Evolutionary conservation across 2,113 vertebrate genomes (phyloP).

Genomic region (Gadus chalcogrammus): DNA sequence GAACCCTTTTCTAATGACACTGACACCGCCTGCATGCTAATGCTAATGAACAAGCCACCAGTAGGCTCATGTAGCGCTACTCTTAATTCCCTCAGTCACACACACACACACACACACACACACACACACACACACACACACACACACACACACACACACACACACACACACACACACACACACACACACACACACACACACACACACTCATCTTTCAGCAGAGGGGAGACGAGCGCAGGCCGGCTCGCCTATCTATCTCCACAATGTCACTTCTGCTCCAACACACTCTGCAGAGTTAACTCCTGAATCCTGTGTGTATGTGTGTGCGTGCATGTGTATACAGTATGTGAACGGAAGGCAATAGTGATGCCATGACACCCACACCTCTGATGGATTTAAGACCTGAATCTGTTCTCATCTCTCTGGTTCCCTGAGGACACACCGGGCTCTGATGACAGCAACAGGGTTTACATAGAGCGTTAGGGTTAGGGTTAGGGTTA

Average conservation of each 20-base stretch:
- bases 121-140: conserved; percentile 20
- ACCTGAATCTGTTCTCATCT: conserved; percentile 38
- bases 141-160: conserved; percentile 27
- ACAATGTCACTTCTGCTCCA: no score
- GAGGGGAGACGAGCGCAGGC: not conserved
- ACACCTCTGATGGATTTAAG: conserved; percentile 45
- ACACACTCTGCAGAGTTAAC: no score
- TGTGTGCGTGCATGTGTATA: no score
- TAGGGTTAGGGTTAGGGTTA: no score
- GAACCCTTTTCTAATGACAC: no score
- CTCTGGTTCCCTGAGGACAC: conserved; percentile 26
- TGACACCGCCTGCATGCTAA: not conserved
- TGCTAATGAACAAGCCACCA: conserved; percentile 10
- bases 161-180: not conserved
- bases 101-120: conserved; percentile 29
- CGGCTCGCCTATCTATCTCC: no score
- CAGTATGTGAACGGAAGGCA: not conserved
- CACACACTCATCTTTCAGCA: no score
- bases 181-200: conserved; percentile 6
- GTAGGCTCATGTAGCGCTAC: conserved; percentile 11
- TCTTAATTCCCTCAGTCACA: conserved; percentile 17
- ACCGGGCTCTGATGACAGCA: conserved; percentile 13
- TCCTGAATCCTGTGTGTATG: no score
- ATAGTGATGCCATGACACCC: conserved; percentile 31
- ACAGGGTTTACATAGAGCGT: conserved; percentile 18